Base-by-base conservation (phyloP, 1,140 invertebrate genomes). In the Sweltsa coloradensis region DNA sequence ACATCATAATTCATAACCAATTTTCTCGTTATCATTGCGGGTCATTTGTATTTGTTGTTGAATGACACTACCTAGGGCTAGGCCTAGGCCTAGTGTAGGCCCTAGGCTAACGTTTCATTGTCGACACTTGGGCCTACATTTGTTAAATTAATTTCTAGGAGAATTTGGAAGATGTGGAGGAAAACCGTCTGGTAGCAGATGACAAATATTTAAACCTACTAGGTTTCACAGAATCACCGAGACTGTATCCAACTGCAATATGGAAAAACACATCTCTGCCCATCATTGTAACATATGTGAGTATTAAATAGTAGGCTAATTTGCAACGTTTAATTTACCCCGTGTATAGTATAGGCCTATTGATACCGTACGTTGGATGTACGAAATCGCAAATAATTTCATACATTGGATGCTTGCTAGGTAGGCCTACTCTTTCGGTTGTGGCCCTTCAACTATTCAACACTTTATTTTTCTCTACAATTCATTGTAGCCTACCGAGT, bases 91-190 rank as follows among this genome's bases (percentile, higher is more conserved):
- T 47, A 13, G 36, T 26, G 41, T 11, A 45, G 9, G 39, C 37
- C 36, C 22, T 18, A 37, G 23, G 49, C n/a, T 22, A 37, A n/a
- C 36, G 37, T 50, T 9, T 27, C n/a, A n/a, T 29, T 18, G 6
- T 55, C 49, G 61, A 53, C 57, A 60, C 52, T 67, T 60, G n/a
- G 25, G 5, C 25, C 14, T 7, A 45, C 14, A 21, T 21, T 19
- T 37, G 13, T 5, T 14, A 46, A 7, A 6, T 37, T 47, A 9
- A 13, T 9, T 50, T 51, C 27, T 60, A 86, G 82, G 81, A 85
- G 65, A 83, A 83, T 59, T 67, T 85, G 45, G 78, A 79, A 56
- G 79, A 83, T 65, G 77, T 78, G 31, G 79, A 84, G 57, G 74
- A 78, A 52, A 83, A 81, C 57, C 72, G 76, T 45, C 69, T 86